phyloP scores from a whole-genome alignment of 2,797 vertebrate genomes.

The Chromobotia macracanthus region DNA sequence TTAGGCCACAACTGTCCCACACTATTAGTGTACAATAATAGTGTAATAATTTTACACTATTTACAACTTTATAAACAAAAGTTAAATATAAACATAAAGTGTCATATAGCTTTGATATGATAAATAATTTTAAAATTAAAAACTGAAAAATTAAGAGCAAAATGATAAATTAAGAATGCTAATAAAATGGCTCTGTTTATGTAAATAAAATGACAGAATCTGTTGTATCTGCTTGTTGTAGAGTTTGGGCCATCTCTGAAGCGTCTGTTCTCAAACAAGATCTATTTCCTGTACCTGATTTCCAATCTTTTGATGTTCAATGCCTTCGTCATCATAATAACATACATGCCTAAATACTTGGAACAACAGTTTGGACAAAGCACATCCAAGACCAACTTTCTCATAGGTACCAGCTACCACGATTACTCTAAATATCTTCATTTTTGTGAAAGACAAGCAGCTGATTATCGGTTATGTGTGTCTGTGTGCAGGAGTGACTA shows the following conservation, averaged over 20 bases:
- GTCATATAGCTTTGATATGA: too few species aligned
- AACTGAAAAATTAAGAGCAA: too few species aligned
- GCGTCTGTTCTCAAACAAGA: conserved; percentile 77
- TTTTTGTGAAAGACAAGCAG: neutral
- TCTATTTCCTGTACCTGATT: conserved; percentile 79
- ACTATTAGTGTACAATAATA: too few species aligned
- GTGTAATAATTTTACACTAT: too few species aligned
- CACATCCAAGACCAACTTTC: conserved; percentile 83
- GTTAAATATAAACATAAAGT: too few species aligned
- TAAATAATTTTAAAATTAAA: too few species aligned
- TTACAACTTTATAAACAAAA: too few species aligned
- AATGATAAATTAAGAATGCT: too few species aligned
- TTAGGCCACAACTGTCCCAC: too few species aligned
- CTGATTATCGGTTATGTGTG: neutral
- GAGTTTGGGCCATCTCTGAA: conserved; percentile 84
- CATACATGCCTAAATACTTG: conserved; percentile 88
- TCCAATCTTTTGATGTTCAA: conserved; percentile 78
- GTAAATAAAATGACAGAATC: too few species aligned
- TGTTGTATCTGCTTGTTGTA: conserved; percentile 59
- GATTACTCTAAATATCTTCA: neutral
- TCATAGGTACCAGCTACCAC: conserved; percentile 72
- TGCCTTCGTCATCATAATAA: conserved; percentile 81
- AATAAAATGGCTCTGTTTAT: too few species aligned
- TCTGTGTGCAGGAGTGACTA: conserved; percentile 69
- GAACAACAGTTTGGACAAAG: conserved; percentile 90